phyloP scores from a whole-genome alignment of 2,797 vertebrate species.

The Parauchenoglanis ngamensis region DNA sequence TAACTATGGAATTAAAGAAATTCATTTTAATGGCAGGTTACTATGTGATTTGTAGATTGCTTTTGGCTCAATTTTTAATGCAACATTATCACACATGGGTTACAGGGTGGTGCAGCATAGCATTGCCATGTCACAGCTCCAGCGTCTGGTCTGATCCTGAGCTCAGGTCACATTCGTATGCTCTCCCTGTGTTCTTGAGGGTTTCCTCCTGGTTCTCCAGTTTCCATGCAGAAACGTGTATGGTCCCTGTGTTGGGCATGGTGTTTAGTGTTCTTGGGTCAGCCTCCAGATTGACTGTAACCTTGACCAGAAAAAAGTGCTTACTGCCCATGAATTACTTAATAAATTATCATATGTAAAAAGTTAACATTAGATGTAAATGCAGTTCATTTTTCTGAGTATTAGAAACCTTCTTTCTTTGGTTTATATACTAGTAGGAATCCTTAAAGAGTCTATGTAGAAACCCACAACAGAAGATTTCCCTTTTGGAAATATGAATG shows the following conservation, averaged over 20 bases:
- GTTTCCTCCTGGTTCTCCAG: neutral
- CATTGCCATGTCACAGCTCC: neutral
- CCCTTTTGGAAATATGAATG: neutral
- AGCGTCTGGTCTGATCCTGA: neutral
- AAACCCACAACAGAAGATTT: neutral
- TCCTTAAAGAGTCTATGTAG: neutral
- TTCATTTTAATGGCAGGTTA: constrained; percentile 3
- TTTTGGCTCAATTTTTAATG: neutral
- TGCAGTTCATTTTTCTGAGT: neutral
- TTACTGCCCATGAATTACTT: neutral
- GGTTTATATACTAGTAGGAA: neutral
- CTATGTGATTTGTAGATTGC: constrained; percentile 1
- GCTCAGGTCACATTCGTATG: neutral
- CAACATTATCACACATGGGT: neutral
- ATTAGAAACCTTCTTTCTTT: neutral
- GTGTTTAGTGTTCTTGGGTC: neutral
- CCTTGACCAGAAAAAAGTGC: neutral
- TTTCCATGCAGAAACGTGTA: neutral
- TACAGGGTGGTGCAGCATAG: neutral
- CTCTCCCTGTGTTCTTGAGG: neutral
- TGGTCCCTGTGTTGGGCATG: neutral
- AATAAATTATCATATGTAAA: neutral
- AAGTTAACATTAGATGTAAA: neutral
- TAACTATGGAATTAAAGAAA: constrained; percentile 29
- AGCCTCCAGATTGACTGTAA: neutral